These are phyloP conservation scores for Cebus imitator DNA, from an alignment of 2,113 vertebrate species.

Conservation along the genomic window DNA sequence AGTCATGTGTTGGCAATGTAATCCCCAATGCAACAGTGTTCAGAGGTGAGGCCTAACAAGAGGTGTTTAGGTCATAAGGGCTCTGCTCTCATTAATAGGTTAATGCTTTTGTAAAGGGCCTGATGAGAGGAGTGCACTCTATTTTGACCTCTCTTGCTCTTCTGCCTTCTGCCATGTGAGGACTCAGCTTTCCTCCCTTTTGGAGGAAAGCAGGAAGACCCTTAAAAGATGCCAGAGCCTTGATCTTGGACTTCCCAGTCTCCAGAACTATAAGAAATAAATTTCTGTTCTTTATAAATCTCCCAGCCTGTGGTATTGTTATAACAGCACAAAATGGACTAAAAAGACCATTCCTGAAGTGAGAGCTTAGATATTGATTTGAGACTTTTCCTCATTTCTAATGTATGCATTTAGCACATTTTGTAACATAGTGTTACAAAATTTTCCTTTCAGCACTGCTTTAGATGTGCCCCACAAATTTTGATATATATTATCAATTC, in stretches of 20 bases:
- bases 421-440: neutral
- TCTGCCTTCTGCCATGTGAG: neutral
- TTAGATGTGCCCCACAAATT: neutral
- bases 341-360: neutral
- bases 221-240: neutral
- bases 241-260: neutral
- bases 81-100: neutral
- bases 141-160: neutral
- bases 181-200: neutral
- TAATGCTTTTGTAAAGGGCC: neutral
- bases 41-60: neutral
- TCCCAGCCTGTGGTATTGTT: neutral
- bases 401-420: neutral
- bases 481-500: constrained; percentile 1
- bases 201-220: neutral
- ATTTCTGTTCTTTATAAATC: neutral
- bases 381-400: neutral
- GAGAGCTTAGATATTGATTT: neutral
- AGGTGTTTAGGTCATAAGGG: neutral
- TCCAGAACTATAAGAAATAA: neutral
- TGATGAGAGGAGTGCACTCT: neutral
- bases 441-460: neutral
- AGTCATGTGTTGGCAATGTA: neutral
- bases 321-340: neutral
- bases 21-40: neutral